These are phyloP conservation scores for Ceratina australensis DNA, from an alignment of 1,140 invertebrate genomes.

Conservation along the genomic window DNA sequence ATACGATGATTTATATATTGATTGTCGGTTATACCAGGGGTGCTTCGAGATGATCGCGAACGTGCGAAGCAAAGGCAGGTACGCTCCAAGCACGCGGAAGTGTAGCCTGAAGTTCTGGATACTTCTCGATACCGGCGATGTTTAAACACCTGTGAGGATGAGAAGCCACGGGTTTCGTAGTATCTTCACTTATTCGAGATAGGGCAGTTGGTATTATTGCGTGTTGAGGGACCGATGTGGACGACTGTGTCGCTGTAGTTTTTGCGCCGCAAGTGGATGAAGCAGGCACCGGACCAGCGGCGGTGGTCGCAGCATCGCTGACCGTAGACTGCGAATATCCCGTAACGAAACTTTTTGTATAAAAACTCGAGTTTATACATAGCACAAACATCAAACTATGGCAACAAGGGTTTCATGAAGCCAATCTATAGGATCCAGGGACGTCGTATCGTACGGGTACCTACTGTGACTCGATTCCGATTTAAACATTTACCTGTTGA, in stretches of 20 bases:
- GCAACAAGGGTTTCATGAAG: too few relatives aligned
- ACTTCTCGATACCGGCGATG: slow-evolving; percentile 85
- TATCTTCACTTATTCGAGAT: slow-evolving; percentile 82
- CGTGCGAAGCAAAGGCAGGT: slow-evolving; percentile 81
- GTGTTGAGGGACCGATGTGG: slow-evolving; percentile 62
- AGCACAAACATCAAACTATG: background rate
- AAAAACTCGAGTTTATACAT: background rate
- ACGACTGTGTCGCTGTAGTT: slow-evolving; percentile 58
- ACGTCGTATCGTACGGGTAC: background rate
- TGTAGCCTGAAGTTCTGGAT: slow-evolving; percentile 83
- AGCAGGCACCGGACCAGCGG: slow-evolving; percentile 55
- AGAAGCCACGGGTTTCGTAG: slow-evolving; percentile 64
- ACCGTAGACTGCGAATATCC: slow-evolving; percentile 60
- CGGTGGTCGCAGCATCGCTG: slow-evolving; percentile 58
- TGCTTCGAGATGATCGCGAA: slow-evolving; percentile 81
- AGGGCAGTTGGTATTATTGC: slow-evolving; percentile 74
- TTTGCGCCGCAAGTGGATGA: slow-evolving; percentile 59
- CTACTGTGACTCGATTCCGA: too few relatives aligned
- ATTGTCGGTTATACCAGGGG: slow-evolving; percentile 77
- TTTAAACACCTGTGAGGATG: slow-evolving; percentile 81
- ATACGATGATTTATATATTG: background rate
- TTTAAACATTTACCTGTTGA: slow-evolving; percentile 68
- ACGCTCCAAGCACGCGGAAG: slow-evolving; percentile 89
- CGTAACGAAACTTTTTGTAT: slow-evolving; percentile 9
- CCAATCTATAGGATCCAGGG: too few relatives aligned